Conservation (phyloP, 2,888 invertebrate species). For the Ichneumoninae sp. region DNA sequence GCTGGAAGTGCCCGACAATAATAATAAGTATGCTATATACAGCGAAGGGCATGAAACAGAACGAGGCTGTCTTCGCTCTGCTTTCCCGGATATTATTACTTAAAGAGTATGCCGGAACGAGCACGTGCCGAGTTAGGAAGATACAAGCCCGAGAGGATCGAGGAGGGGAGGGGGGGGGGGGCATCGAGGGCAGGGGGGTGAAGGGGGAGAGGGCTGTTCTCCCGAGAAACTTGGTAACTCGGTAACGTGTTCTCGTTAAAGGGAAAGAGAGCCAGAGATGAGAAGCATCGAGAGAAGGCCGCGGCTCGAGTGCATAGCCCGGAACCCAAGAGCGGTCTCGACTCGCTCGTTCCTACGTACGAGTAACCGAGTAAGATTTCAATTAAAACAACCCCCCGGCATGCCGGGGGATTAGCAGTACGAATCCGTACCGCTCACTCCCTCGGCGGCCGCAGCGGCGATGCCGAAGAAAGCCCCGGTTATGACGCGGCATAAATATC, state of each 20-base stretch:
- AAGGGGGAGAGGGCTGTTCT: conserved; percentile 49
- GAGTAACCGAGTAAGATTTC: conserved; percentile 82
- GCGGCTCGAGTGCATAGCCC: conserved; percentile 64
- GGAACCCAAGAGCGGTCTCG: conserved; percentile 51
- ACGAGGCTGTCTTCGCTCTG: neutral
- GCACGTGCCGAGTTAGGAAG: conserved; percentile 48
- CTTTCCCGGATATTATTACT: conserved; percentile 8
- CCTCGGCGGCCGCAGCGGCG: conserved; percentile 51
- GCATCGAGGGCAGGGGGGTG: conserved; percentile 52
- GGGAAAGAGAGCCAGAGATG: conserved; percentile 43
- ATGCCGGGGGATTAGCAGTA: conserved; percentile 82
- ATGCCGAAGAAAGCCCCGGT: conserved; percentile 78
- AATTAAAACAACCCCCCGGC: conserved; percentile 83
- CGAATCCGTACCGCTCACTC: conserved; percentile 79
- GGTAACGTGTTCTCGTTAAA: conserved; percentile 72
- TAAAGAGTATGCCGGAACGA: conserved; percentile 17
- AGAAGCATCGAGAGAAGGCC: conserved; percentile 40
- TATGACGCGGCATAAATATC: conserved; percentile 84
- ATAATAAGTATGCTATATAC: conserved; percentile 15
- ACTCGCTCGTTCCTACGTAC: conserved; percentile 62
- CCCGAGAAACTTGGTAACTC: conserved; percentile 69
- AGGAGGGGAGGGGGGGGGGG: neutral
- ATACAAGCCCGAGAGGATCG: neutral
- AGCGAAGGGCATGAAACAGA: conserved; percentile 7
- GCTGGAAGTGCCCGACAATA: neutral